Conservation (phyloP, 2,888 invertebrate species). For the Stegophylla sp. region DNA sequence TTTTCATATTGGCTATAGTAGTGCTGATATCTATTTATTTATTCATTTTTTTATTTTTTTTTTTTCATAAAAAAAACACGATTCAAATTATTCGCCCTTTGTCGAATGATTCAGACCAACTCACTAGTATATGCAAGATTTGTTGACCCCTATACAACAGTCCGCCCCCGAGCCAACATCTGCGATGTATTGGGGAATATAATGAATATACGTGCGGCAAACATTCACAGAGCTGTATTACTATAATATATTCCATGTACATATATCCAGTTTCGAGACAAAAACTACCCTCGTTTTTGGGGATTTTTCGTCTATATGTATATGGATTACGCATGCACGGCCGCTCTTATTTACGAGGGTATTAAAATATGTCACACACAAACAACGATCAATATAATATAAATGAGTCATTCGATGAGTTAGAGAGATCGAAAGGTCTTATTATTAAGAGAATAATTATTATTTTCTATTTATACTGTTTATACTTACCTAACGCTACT, state of each 20-base stretch:
- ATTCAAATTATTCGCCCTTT: constrained; percentile 50
- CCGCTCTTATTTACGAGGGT: constrained; percentile 43
- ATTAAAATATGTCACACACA: constrained; percentile 57
- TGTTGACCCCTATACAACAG: constrained; percentile 47
- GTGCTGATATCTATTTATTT: constrained; percentile 42
- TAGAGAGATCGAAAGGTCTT: constrained; percentile 25
- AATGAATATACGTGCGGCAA: constrained; percentile 57
- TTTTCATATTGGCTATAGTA: not conserved
- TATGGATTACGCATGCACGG: constrained; percentile 54
- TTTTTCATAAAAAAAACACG: constrained; percentile 27
- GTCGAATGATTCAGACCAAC: constrained; percentile 42
- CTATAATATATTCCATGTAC: constrained; percentile 52
- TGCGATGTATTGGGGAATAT: constrained; percentile 57
- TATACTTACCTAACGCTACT: too few relatives aligned
- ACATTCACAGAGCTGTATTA: constrained; percentile 41
- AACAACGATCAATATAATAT: constrained; percentile 54
- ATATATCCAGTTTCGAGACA: constrained; percentile 56
- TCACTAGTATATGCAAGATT: constrained; percentile 53
- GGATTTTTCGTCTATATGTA: constrained; percentile 43
- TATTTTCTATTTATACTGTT: not conserved
- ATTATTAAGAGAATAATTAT: constrained; percentile 3
- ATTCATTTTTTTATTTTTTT: constrained; percentile 53
- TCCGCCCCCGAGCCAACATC: constrained; percentile 58
- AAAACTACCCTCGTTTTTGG: constrained; percentile 58
- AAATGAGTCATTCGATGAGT: constrained; percentile 53